These are phyloP conservation scores for Montifringilla adamsi DNA, from an alignment of 2,113 vertebrate genomes.

Conservation along the genomic window DNA sequence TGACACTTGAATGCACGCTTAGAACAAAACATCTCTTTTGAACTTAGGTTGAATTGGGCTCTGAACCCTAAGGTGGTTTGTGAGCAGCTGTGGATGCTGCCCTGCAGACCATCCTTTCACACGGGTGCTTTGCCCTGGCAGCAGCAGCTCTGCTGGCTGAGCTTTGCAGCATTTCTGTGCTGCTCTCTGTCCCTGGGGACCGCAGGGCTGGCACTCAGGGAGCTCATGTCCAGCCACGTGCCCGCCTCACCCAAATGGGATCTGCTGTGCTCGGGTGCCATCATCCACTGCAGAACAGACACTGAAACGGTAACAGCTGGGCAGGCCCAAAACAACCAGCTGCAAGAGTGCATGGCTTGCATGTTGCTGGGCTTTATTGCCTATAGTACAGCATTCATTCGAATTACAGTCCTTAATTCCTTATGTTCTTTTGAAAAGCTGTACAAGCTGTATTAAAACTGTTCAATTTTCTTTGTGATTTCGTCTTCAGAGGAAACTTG, in stretches of 20 bases:
- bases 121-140: rapidly evolving
- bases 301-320: neutral
- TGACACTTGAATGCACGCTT: neutral
- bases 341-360: neutral
- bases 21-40: neutral
- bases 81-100: neutral
- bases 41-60: neutral
- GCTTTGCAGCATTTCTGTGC: neutral
- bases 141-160: neutral
- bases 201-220: neutral
- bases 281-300: neutral
- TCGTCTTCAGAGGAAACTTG: neutral
- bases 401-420: neutral
- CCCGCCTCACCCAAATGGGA: neutral
- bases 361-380: neutral
- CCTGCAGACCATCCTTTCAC: neutral
- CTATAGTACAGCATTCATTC: neutral
- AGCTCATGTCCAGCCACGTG: rapidly evolving
- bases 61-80: neutral
- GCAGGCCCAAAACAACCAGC: neutral
- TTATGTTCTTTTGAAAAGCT: neutral
- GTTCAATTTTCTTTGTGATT: neutral
- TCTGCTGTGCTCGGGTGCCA: neutral
- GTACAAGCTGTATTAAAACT: neutral
- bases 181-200: neutral